These are phyloP conservation scores for Schizopygopsis malacanthus DNA, from an alignment of 2,797 vertebrate species.

Conservation along the genomic window DNA sequence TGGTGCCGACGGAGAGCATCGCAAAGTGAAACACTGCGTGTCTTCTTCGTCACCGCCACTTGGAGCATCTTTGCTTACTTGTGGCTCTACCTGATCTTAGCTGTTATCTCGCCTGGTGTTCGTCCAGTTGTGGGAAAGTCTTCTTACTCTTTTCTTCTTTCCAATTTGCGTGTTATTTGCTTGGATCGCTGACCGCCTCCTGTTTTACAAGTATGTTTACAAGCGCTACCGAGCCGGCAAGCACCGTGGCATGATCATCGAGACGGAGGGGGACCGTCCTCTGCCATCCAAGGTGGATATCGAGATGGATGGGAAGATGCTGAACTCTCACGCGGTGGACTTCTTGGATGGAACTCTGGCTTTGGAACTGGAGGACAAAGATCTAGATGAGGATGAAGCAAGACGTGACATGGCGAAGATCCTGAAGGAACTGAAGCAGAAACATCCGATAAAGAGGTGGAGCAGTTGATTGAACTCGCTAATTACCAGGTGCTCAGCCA, in stretches of 20 bases:
- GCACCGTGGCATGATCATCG: conserved; percentile 97
- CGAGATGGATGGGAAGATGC: conserved; percentile 98
- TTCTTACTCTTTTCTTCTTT: conserved; percentile 97
- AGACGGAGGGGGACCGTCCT: conserved; percentile 93
- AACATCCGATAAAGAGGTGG: conserved; percentile 97
- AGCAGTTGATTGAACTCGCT: conserved; percentile 95
- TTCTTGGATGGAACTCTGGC: conserved; percentile 91
- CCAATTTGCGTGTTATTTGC: conserved; percentile 97
- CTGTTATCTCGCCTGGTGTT: conserved; percentile 93
- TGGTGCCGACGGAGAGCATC: conserved; percentile 94
- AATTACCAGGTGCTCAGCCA: conserved; percentile 99
- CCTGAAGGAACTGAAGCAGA: conserved; percentile 97
- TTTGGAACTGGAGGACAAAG: conserved; percentile 92
- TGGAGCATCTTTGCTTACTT: conserved; percentile 99
- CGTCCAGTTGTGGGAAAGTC: conserved; percentile 97
- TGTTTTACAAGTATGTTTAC: conserved; percentile 99
- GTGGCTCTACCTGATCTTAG: conserved; percentile 98
- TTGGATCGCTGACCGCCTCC: conserved; percentile 95
- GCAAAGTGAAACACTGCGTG: conserved; percentile 96
- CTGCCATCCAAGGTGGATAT: conserved; percentile 95
- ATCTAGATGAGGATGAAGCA: conserved; percentile 95
- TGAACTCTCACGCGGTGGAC: conserved; percentile 95
- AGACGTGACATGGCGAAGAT: conserved; percentile 98
- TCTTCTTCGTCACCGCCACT: conserved; percentile 96
- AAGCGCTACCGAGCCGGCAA: conserved; percentile 97